These are phyloP conservation scores for Drosophila kikkawai DNA, from an alignment of 1,140 invertebrate genomes.

Conservation along the genomic window DNA sequence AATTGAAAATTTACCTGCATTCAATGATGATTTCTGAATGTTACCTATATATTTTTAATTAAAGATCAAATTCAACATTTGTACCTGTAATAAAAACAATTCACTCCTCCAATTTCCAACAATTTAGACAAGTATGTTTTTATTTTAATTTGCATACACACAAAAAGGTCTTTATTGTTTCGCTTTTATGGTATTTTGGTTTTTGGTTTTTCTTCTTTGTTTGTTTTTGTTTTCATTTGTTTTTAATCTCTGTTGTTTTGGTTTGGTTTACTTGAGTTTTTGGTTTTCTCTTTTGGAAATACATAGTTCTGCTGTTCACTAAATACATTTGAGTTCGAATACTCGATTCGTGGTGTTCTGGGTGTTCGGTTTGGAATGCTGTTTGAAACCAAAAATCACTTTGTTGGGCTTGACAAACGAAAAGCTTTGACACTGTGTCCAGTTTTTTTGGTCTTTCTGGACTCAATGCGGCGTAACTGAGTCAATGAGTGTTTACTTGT, in stretches of 20 bases:
- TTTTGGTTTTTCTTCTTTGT: constrained; percentile 18
- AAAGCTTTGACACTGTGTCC: constrained; percentile 41
- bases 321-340: constrained; percentile 49
- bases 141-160: constrained; percentile 68
- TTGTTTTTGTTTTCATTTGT: constrained; percentile 14
- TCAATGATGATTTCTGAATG: no score
- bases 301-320: constrained; percentile 39
- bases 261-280: constrained; percentile 51
- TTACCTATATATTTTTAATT: no score
- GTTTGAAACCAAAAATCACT: constrained; percentile 78
- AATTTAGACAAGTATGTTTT: constrained; percentile 2
- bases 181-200: constrained; percentile 41
- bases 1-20: no score
- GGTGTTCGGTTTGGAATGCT: constrained; percentile 27
- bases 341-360: constrained; percentile 20
- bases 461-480: constrained; percentile 23
- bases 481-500: constrained; percentile 3
- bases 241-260: constrained; percentile 46
- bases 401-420: constrained; percentile 49
- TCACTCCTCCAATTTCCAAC: neutral
- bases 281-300: constrained; percentile 37
- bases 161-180: constrained; percentile 78
- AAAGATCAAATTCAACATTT: neutral
- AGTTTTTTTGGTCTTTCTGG: constrained; percentile 51
- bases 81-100: neutral